These are phyloP conservation scores for Psilanteris sp. DNA, from an alignment of 1,140 invertebrate species.

Conservation along the genomic window DNA sequence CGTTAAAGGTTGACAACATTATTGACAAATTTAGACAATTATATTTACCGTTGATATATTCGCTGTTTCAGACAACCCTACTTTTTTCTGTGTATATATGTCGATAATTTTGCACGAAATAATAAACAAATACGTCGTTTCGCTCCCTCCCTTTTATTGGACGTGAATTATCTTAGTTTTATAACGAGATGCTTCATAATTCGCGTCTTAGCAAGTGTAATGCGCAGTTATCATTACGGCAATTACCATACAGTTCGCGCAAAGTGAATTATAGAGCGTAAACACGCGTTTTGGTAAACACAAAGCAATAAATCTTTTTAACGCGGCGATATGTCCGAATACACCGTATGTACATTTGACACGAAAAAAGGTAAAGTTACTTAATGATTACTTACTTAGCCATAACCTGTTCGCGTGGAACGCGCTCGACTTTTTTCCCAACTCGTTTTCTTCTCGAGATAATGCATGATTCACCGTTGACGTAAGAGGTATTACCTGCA, in stretches of 20 bases:
- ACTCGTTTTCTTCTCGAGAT: slow-evolving; percentile 49
- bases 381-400: slow-evolving; percentile 57
- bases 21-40: too few species aligned
- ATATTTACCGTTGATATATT: too few species aligned
- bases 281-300: slow-evolving; percentile 40
- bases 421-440: slow-evolving; percentile 27
- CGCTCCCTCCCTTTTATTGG: too few species aligned
- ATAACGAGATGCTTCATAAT: too few species aligned
- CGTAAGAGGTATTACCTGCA: slow-evolving; percentile 42
- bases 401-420: slow-evolving; percentile 37
- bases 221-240: slow-evolving; percentile 2
- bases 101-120: too few species aligned
- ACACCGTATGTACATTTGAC: not conserved
- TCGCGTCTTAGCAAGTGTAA: too few species aligned
- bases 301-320: slow-evolving; percentile 41
- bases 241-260: slow-evolving; percentile 18
- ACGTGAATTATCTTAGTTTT: too few species aligned
- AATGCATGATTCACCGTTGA: slow-evolving; percentile 54
- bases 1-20: too few species aligned
- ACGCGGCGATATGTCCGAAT: slow-evolving; percentile 1
- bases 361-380: slow-evolving; percentile 40
- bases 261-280: slow-evolving; percentile 20
- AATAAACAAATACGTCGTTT: too few species aligned
- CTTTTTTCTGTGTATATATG: too few species aligned
- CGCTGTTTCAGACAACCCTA: too few species aligned